Evolutionary conservation across 2,888 invertebrate species (phyloP).

Genomic region (Melitaea athalia): DNA sequence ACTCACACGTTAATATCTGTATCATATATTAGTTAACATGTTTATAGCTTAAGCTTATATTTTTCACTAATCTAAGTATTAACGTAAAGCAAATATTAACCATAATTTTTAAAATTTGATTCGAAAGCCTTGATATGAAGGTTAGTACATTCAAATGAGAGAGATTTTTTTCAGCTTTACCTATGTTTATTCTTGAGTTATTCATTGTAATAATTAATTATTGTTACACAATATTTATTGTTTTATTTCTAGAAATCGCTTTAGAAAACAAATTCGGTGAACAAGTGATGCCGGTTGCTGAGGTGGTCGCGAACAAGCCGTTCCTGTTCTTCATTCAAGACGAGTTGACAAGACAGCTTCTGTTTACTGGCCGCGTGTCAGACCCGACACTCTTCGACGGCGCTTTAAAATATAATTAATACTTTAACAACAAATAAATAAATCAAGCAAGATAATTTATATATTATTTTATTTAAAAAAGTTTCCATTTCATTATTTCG

Average conservation of each 20-base stretch:
- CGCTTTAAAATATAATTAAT: conserved; percentile 47
- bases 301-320: conserved; percentile 87
- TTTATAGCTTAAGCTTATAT: no score
- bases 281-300: conserved; percentile 75
- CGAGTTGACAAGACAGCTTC: conserved; percentile 86
- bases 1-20: no score
- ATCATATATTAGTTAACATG: no score
- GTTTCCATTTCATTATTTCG: neutral
- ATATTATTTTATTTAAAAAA: neutral
- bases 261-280: conserved; percentile 89
- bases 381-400: conserved; percentile 80
- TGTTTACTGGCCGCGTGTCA: conserved; percentile 88
- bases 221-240: neutral
- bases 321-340: conserved; percentile 92
- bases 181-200: no score
- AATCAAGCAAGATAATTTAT: neutral
- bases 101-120: no score
- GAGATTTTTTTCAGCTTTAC: no score
- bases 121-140: no score
- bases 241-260: conserved; percentile 78
- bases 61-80: no score
- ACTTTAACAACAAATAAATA: neutral
- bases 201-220: neutral
- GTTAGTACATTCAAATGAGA: no score
- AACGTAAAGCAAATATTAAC: no score